Conservation (phyloP, 2,797 vertebrate genomes). For the Sebastiscus tertius region DNA sequence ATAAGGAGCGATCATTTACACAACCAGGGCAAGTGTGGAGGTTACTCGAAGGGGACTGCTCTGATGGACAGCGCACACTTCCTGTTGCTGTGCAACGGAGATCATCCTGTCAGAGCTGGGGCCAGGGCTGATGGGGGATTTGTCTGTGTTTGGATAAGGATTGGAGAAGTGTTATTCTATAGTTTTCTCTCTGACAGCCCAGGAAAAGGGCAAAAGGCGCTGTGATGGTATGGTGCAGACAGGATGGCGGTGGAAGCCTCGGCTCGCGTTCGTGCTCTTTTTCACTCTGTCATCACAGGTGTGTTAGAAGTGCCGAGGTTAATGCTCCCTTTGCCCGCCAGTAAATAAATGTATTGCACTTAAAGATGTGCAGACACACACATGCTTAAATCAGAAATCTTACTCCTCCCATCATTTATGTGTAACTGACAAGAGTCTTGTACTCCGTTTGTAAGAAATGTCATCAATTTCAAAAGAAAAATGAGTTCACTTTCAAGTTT, state of each 20-base stretch:
- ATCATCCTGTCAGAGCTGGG: slow-evolving; percentile 79
- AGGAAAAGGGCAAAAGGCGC: slow-evolving; percentile 76
- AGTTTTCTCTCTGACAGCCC: slow-evolving; percentile 76
- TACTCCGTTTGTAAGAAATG: neutral
- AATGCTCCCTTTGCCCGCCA: slow-evolving; percentile 38
- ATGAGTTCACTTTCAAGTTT: neutral
- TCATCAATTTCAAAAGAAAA: neutral
- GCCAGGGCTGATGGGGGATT: slow-evolving; percentile 77
- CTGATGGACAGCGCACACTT: slow-evolving; percentile 79
- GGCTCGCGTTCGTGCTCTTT: slow-evolving; percentile 52
- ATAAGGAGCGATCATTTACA: slow-evolving; percentile 69
- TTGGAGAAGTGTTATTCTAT: slow-evolving; percentile 84
- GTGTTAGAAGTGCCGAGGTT: slow-evolving; percentile 70
- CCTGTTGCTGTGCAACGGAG: slow-evolving; percentile 80
- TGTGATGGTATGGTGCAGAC: slow-evolving; percentile 75
- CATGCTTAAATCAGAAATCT: neutral
- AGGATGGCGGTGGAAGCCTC: slow-evolving; percentile 71
- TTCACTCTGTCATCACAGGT: slow-evolving; percentile 79
- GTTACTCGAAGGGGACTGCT: slow-evolving; percentile 68
- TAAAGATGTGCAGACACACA: slow-evolving; percentile 12
- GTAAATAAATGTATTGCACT: slow-evolving; percentile 25
- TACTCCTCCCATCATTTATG: neutral
- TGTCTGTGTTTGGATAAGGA: slow-evolving; percentile 84
- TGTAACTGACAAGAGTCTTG: neutral
- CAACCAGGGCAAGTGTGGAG: slow-evolving; percentile 68